These are phyloP conservation scores for Datnioides undecimradiatus DNA, from an alignment of 2,113 vertebrate genomes.

Conservation along the genomic window DNA sequence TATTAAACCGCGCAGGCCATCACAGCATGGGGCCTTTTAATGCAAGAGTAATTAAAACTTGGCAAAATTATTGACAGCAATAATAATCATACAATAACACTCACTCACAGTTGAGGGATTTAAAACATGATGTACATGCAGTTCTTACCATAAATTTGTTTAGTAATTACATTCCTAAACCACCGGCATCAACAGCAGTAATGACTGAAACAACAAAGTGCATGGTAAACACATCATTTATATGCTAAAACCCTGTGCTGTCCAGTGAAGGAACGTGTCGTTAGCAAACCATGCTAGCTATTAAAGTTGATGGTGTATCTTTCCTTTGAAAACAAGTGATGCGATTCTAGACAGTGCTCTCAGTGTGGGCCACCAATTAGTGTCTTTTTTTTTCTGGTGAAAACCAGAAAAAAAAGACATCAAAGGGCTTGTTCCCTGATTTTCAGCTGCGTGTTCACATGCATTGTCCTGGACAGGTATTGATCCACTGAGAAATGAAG, in stretches of 20 bases:
- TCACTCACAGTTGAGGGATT: conserved; percentile 24
- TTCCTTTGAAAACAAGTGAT: background rate
- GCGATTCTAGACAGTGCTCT: background rate
- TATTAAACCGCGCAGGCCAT: conserved; percentile 31
- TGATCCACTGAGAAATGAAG: conserved; percentile 71
- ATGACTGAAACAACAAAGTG: conserved; percentile 11
- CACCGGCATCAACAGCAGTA: conserved; percentile 3
- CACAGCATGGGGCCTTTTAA: conserved; percentile 33
- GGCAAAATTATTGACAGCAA: conserved; percentile 29
- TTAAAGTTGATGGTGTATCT: background rate
- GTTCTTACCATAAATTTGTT: conserved; percentile 38
- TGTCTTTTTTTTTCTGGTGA: conserved; percentile 41
- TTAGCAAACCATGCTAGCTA: conserved; percentile 1
- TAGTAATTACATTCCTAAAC: conserved; percentile 30
- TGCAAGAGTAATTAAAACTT: conserved; percentile 60
- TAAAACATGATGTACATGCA: conserved; percentile 29
- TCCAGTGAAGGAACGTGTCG: background rate
- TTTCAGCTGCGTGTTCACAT: conserved; percentile 73
- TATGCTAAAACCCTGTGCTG: conserved; percentile 14
- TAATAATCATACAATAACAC: conserved; percentile 42
- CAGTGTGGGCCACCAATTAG: conserved; percentile 33
- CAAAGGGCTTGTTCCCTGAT: conserved; percentile 59
- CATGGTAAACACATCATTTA: conserved; percentile 32
- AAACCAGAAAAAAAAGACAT: conserved; percentile 63
- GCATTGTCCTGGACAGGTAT: conserved; percentile 74